phyloP scores from a whole-genome alignment of 1,140 invertebrate genomes.

The Schlechtendalia chinensis region DNA sequence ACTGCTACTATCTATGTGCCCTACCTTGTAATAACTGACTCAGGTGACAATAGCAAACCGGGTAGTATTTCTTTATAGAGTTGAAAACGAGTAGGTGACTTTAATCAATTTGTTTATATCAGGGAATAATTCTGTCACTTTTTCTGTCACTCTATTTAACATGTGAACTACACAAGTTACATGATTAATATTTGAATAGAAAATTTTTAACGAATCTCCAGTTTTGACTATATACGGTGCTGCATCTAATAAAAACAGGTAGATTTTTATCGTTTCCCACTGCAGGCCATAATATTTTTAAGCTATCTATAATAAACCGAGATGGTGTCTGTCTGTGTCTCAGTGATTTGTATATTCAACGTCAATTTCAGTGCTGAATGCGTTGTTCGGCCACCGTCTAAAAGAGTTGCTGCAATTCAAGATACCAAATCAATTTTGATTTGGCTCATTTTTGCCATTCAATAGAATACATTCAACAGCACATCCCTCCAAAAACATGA shows the following conservation, averaged over 20 bases:
- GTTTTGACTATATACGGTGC: constrained; percentile 20
- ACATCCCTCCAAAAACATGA: too few species aligned
- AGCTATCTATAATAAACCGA: not conserved
- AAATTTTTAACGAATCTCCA: not conserved
- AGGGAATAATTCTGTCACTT: not conserved
- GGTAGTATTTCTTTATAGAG: constrained; percentile 17
- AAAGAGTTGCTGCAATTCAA: too few species aligned
- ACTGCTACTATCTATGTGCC: not conserved
- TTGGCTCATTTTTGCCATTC: too few species aligned
- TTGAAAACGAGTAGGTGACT: not conserved
- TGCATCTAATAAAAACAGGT: constrained; percentile 21
- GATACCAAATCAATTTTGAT: too few species aligned
- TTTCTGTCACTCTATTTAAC: not conserved
- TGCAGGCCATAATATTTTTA: constrained; percentile 36
- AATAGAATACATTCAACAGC: too few species aligned
- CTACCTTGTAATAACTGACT: not conserved
- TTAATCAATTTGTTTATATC: constrained; percentile 15
- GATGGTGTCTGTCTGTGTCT: too few species aligned
- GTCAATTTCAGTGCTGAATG: too few species aligned
- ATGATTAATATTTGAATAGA: not conserved
- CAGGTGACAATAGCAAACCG: not conserved
- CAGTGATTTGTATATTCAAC: too few species aligned
- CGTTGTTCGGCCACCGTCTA: too few species aligned
- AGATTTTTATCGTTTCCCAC: not conserved
- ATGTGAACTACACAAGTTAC: constrained; percentile 1